Percentiles rank a stretch among this genome's conserved stretches.
Evolutionary conservation across 2,888 invertebrate species (phyloP).

Genomic region (Uropetala carovei): DNA sequence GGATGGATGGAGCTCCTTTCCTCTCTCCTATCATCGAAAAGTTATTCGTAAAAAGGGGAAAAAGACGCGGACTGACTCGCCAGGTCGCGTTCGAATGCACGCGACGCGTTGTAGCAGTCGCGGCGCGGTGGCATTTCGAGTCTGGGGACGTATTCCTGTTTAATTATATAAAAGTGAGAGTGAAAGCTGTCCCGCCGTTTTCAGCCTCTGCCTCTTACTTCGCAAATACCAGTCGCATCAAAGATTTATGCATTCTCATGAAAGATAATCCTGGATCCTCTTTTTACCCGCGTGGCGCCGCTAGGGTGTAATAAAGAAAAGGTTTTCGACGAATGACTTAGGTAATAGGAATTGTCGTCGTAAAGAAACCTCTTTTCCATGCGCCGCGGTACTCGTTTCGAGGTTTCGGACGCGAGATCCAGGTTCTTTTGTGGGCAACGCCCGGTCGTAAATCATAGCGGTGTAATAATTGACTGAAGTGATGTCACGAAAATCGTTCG

Average conservation of each 20-base stretch:
- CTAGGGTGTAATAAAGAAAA: neutral
- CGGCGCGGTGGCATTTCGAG: neutral
- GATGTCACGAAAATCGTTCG: too few relatives aligned
- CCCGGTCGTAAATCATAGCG: neutral
- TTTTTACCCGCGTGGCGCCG: neutral
- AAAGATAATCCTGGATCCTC: neutral
- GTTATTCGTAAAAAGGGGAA: too few relatives aligned
- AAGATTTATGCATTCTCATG: neutral
- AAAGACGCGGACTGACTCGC: too few relatives aligned
- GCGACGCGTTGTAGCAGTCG: neutral
- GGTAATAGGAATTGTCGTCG: neutral
- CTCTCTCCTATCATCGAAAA: too few relatives aligned
- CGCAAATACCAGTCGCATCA: conserved; percentile 2
- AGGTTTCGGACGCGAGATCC: neutral
- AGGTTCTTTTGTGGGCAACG: neutral
- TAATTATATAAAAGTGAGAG: conserved; percentile 31
- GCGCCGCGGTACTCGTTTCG: neutral
- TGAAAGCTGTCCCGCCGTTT: neutral
- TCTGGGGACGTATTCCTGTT: neutral
- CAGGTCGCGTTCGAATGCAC: neutral
- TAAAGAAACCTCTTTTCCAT: neutral
- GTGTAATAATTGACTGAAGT: too few relatives aligned
- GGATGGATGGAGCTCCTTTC: too few relatives aligned
- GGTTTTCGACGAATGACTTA: neutral
- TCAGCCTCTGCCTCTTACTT: conserved; percentile 8